A percentile compares a stretch with the other conserved stretches of the same genome.
Conservation (phyloP, 2,888 invertebrate species). For the Oxytorus armatus region DNA sequence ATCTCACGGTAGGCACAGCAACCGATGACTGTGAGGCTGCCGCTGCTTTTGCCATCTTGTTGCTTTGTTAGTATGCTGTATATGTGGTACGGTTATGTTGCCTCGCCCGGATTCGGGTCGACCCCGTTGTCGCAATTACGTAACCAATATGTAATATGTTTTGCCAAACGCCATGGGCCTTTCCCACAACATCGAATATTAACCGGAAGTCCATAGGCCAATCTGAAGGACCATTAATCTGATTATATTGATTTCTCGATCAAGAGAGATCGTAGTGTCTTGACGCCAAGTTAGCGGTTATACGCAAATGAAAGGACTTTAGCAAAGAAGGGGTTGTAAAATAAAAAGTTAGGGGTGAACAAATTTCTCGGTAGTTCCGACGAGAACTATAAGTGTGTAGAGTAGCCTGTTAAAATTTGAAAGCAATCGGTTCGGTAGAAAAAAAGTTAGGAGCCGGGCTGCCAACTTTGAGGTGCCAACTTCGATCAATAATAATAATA, state of each 20-base stretch:
- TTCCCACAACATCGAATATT: constrained; percentile 56
- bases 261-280: too few species aligned
- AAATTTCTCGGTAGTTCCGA: too few species aligned
- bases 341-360: too few species aligned
- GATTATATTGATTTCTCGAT: background rate
- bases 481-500: too few species aligned
- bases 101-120: constrained; percentile 82
- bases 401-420: too few species aligned
- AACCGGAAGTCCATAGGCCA: constrained; percentile 50
- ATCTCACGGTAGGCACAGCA: constrained; percentile 81
- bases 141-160: constrained; percentile 55
- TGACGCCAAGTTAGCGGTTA: too few species aligned
- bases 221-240: constrained; percentile 16
- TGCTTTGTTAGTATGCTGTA: constrained; percentile 21
- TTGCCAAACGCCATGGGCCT: constrained; percentile 36
- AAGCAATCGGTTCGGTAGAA: too few species aligned
- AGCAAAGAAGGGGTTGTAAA: too few species aligned
- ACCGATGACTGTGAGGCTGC: constrained; percentile 26
- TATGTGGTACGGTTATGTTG: constrained; percentile 70
- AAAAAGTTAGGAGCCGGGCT: too few species aligned
- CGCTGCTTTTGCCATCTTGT: constrained; percentile 30
- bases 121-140: constrained; percentile 69
- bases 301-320: background rate
- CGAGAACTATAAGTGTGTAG: too few species aligned
- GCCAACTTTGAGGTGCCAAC: too few species aligned